These are phyloP conservation scores for Solenopsis fugax DNA, from an alignment of 1,140 invertebrate species.

Conservation along the genomic window DNA sequence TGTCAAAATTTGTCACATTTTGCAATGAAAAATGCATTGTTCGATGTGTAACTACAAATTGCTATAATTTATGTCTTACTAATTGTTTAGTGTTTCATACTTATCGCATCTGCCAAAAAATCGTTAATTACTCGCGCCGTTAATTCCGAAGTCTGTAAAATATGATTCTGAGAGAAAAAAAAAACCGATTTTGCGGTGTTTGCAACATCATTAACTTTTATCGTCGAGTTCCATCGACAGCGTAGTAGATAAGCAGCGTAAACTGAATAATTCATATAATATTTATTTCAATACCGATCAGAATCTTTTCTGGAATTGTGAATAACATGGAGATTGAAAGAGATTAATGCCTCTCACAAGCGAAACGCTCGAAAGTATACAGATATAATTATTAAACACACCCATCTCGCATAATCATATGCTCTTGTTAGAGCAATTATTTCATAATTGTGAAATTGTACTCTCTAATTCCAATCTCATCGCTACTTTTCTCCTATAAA, in stretches of 20 bases:
- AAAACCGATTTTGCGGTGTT: neutral
- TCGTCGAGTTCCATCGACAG: slow-evolving; percentile 33
- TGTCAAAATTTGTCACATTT: neutral
- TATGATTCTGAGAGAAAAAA: neutral
- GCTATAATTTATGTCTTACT: slow-evolving; percentile 35
- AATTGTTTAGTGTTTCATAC: slow-evolving; percentile 13
- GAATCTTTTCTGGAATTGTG: slow-evolving; percentile 25
- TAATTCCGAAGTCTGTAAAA: slow-evolving; percentile 1
- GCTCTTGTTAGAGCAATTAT: slow-evolving; percentile 50
- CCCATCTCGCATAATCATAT: slow-evolving; percentile 31
- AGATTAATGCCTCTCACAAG: slow-evolving; percentile 23
- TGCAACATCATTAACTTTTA: slow-evolving; percentile 38
- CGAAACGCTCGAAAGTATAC: slow-evolving; percentile 37
- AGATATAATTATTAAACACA: slow-evolving; percentile 49
- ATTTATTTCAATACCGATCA: slow-evolving; percentile 48
- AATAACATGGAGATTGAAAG: slow-evolving; percentile 30
- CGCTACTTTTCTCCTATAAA: slow-evolving; percentile 52
- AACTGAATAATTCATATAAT: slow-evolving; percentile 25
- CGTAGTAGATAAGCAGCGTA: slow-evolving; percentile 16
- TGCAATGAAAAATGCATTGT: neutral
- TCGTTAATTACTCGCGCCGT: slow-evolving; percentile 34
- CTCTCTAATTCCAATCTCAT: slow-evolving; percentile 48
- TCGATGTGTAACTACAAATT: neutral
- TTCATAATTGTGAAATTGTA: slow-evolving; percentile 40
- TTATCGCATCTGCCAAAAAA: slow-evolving; percentile 16